Conservation (phyloP, 2,888 invertebrate genomes). For the Drosophila quinaria region DNA sequence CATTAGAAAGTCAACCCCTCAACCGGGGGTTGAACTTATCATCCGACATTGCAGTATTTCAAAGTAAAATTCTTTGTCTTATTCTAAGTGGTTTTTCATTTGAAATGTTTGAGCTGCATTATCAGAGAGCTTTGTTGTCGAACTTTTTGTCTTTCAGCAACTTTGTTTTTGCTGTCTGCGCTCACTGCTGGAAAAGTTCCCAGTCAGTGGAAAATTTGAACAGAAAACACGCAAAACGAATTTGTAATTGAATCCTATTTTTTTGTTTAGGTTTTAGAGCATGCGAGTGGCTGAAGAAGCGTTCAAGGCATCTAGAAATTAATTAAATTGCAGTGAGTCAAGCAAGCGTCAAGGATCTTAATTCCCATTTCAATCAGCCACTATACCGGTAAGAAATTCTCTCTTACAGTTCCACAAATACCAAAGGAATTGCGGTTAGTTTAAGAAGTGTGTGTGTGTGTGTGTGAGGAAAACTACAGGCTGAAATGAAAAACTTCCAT, state of each 20-base stretch:
- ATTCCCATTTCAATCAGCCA: conserved; percentile 27
- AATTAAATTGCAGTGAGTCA: conserved; percentile 43
- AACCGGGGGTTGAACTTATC: conserved; percentile 25
- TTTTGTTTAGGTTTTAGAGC: conserved; percentile 10
- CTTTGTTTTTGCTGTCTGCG: conserved; percentile 30
- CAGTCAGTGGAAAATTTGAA: conserved; percentile 27
- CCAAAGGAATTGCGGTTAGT: conserved; percentile 5
- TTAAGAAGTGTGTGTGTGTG: neutral
- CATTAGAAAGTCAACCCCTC: conserved; percentile 47
- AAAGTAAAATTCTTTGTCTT: conserved; percentile 64
- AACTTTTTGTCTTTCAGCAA: conserved; percentile 33
- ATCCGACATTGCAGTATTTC: conserved; percentile 34
- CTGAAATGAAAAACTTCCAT: conserved; percentile 28
- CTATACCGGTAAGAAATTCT: neutral
- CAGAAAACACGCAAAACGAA: conserved; percentile 35
- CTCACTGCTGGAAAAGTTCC: conserved; percentile 35
- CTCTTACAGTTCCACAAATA: conserved; percentile 9
- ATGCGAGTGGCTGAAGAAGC: conserved; percentile 10
- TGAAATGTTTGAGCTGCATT: conserved; percentile 47
- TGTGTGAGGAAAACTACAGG: neutral
- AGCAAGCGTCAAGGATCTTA: conserved; percentile 10
- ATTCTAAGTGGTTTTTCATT: conserved; percentile 75
- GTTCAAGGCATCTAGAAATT: conserved; percentile 29
- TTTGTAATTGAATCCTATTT: conserved; percentile 57
- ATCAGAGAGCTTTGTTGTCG: conserved; percentile 21